Evolutionary conservation across 2,797 vertebrate genomes (phyloP).

Genomic region (Caiman crocodilus): DNA sequence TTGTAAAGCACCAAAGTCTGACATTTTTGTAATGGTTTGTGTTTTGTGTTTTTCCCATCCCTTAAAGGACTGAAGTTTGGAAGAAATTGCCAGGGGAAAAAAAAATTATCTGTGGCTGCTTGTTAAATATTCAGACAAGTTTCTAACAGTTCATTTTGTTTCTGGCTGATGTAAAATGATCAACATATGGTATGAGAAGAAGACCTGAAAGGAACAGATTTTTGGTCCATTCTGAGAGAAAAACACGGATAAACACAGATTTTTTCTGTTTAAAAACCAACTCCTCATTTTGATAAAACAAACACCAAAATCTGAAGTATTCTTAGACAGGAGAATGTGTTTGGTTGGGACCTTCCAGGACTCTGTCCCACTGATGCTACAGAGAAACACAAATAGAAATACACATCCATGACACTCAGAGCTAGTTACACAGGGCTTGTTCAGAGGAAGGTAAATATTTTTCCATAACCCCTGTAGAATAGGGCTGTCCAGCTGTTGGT

Average conservation of each 20-base stretch:
- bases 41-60: not conserved
- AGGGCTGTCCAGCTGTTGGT: too few relatives aligned
- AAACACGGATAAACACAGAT: conserved; percentile 59
- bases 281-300: conserved; percentile 42
- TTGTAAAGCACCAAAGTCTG: rapidly evolving
- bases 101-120: rapidly evolving
- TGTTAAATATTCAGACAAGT: not conserved
- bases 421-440: rapidly evolving
- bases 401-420: not conserved
- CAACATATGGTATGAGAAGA: conserved; percentile 30
- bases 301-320: not conserved
- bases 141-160: rapidly evolving
- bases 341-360: not conserved
- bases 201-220: conserved; percentile 53
- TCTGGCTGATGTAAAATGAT: not conserved
- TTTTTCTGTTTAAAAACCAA: conserved; percentile 38
- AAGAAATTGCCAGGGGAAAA: not conserved
- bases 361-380: too few relatives aligned
- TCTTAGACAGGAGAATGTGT: not conserved
- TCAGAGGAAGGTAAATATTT: rapidly evolving
- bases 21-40: rapidly evolving
- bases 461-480: not conserved
- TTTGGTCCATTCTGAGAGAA: not conserved
- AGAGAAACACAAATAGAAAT: rapidly evolving
- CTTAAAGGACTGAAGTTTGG: rapidly evolving